Percentiles rank a stretch among this genome's conserved stretches.
Conservation (phyloP, 2,888 invertebrate species). For the Timema cristinae region DNA sequence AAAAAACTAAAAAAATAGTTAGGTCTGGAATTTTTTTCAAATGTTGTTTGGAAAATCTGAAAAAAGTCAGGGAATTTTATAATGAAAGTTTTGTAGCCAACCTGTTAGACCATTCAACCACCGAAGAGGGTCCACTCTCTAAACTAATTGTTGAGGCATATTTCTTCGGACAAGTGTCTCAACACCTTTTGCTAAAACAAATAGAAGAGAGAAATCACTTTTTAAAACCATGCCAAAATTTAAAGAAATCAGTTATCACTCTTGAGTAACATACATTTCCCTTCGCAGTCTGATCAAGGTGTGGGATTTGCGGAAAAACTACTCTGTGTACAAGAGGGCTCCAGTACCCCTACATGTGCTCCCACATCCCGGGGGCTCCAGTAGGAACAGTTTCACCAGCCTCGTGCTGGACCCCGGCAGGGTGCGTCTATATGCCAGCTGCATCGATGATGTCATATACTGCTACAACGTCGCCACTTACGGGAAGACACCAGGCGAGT, state of each 20-base stretch:
- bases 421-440: constrained; percentile 74
- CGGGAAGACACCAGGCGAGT: constrained; percentile 56
- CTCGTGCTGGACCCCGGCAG: constrained; percentile 67
- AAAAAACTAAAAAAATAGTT: too few relatives aligned
- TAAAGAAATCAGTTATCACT: not conserved
- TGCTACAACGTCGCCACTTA: constrained; percentile 75
- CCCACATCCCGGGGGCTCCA: constrained; percentile 68
- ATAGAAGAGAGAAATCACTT: too few relatives aligned
- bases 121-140: too few relatives aligned
- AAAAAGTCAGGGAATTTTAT: too few relatives aligned
- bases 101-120: too few relatives aligned
- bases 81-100: too few relatives aligned
- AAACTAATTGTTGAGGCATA: too few relatives aligned
- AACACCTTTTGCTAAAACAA: too few relatives aligned
- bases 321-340: constrained; percentile 61
- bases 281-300: constrained; percentile 63
- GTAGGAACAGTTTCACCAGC: constrained; percentile 71
- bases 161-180: too few relatives aligned
- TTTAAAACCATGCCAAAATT: too few relatives aligned
- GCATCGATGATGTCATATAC: constrained; percentile 82
- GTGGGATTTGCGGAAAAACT: constrained; percentile 84
- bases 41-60: too few relatives aligned
- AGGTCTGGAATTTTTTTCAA: too few relatives aligned
- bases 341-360: constrained; percentile 68
- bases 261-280: constrained; percentile 1